These are phyloP conservation scores for Ecdyonurus torrentis DNA, from an alignment of 2,888 invertebrate species.

Conservation along the genomic window DNA sequence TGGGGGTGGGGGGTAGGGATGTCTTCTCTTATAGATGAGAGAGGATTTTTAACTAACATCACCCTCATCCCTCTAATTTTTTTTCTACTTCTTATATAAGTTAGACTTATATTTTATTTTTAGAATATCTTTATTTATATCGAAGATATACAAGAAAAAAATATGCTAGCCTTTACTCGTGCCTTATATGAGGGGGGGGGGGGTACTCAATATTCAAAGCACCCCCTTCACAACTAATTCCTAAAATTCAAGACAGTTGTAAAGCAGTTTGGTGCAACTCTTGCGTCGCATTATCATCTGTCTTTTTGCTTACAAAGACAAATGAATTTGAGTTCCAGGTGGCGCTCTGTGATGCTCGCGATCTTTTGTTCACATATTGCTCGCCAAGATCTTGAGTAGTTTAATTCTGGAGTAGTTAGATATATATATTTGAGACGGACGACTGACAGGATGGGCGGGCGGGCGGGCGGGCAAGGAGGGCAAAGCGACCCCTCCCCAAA, in stretches of 20 bases:
- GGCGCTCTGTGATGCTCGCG: neutral
- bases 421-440: too few relatives aligned
- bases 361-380: neutral
- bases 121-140: constrained; percentile 14
- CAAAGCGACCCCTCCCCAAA: neutral
- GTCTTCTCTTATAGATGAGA: neutral
- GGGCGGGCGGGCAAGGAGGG: neutral
- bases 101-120: neutral
- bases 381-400: neutral
- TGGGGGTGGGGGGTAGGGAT: too few relatives aligned
- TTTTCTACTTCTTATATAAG: neutral
- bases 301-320: neutral
- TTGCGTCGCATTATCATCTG: neutral
- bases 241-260: neutral
- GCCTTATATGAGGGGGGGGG: neutral
- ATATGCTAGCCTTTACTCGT: too few relatives aligned
- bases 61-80: neutral
- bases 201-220: neutral
- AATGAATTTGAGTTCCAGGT: neutral
- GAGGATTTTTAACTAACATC: neutral
- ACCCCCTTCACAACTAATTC: neutral
- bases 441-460: too few relatives aligned
- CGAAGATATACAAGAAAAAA: constrained; percentile 11
- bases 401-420: neutral
- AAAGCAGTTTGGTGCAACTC: neutral